Evolutionary conservation across 1,140 invertebrate genomes (phyloP).

Genomic region (Drosophila tristis): DNA sequence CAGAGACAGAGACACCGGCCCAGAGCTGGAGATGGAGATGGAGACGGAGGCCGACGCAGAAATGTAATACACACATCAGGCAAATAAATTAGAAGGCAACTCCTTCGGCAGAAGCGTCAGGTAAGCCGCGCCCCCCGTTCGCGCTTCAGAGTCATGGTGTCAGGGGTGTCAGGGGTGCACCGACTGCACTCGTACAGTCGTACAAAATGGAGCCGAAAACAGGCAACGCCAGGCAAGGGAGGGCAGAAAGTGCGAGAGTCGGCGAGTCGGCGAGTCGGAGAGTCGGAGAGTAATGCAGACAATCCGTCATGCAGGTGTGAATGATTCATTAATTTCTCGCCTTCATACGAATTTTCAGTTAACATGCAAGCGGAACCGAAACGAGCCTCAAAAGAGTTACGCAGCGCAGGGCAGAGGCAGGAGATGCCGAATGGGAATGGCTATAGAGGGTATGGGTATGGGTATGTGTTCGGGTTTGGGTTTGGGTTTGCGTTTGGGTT

Average conservation of each 20-base stretch:
- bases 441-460: constrained; percentile 9
- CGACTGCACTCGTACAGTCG: constrained; percentile 9
- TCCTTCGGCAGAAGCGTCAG: constrained; percentile 78
- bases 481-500: constrained; percentile 15
- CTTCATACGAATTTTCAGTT: constrained; percentile 83
- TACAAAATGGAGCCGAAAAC: constrained; percentile 41
- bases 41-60: constrained; percentile 33
- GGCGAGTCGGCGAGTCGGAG: constrained; percentile 50
- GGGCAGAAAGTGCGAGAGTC: background rate
- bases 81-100: constrained; percentile 83
- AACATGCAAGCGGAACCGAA: constrained; percentile 82
- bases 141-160: constrained; percentile 12
- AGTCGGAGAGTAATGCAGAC: constrained; percentile 74
- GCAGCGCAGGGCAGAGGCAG: constrained; percentile 39
- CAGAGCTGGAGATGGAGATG: background rate
- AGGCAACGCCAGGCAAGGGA: background rate
- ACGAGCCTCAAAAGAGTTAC: constrained; percentile 78
- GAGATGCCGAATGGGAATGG: constrained; percentile 4
- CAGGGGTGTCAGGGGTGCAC: background rate
- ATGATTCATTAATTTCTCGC: constrained; percentile 84
- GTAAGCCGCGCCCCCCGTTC: constrained; percentile 56
- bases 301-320: constrained; percentile 84
- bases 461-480: constrained; percentile 2
- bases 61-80: constrained; percentile 83
- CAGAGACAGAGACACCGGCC: constrained; percentile 1